Evolutionary conservation across 2,113 vertebrate species (phyloP).

Genomic region (Scytalopus superciliaris): DNA sequence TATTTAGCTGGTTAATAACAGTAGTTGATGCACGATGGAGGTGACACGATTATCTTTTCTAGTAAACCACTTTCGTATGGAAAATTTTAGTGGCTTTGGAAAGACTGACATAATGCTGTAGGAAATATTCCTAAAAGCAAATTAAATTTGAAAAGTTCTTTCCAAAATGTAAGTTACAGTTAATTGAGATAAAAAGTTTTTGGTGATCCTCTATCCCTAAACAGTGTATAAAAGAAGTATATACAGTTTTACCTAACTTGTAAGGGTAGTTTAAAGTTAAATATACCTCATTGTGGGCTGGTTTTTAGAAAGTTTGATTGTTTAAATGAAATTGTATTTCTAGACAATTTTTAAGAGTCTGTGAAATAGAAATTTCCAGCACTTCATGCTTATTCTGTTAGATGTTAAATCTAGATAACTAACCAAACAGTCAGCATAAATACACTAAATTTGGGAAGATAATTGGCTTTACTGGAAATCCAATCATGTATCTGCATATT

Average conservation of each 20-base stretch:
- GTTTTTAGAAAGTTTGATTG: background rate
- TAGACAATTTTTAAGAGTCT: background rate
- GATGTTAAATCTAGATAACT: background rate
- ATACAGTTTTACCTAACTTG: background rate
- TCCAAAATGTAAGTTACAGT: background rate
- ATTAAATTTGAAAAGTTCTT: background rate
- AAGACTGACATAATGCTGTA: background rate
- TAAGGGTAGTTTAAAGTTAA: background rate
- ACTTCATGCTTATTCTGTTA: background rate
- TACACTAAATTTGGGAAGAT: constrained; percentile 13
- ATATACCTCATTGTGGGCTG: background rate
- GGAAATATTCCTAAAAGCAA: background rate
- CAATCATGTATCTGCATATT: constrained; percentile 19
- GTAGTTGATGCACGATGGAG: background rate
- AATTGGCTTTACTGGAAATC: constrained; percentile 42
- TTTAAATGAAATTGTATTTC: background rate
- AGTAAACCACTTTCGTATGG: background rate
- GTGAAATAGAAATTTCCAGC: background rate
- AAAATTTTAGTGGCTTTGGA: background rate
- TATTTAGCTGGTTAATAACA: background rate
- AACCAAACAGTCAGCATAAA: background rate
- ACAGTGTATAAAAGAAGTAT: background rate
- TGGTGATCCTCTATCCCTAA: background rate
- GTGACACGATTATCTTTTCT: background rate
- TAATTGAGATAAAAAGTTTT: background rate